phyloP scores from a whole-genome alignment of 2,113 vertebrate species.

The Anguilla japonica region DNA sequence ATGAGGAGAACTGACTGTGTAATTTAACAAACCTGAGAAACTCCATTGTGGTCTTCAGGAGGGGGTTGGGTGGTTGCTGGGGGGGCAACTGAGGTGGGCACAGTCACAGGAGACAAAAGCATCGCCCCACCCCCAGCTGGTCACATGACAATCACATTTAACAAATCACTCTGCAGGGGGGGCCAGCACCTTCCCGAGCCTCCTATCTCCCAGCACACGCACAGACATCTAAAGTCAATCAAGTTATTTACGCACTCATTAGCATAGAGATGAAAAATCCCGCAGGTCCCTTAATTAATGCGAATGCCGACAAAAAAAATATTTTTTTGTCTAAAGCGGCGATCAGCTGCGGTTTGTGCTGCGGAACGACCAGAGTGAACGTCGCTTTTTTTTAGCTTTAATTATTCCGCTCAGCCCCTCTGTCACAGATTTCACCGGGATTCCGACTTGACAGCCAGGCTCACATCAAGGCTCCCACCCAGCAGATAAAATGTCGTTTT shows the following conservation, averaged over 20 bases:
- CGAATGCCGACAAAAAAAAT: background rate
- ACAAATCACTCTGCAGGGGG: constrained; percentile 32
- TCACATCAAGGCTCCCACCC: background rate
- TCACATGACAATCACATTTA: constrained; percentile 46
- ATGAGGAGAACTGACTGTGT: background rate
- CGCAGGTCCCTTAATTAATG: constrained; percentile 23
- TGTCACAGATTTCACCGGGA: background rate
- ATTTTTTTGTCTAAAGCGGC: constrained; percentile 19
- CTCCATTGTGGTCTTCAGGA: too few relatives aligned
- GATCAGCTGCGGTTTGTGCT: background rate
- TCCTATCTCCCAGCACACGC: background rate
- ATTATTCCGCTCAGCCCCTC: constrained; percentile 14
- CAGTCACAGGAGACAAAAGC: background rate
- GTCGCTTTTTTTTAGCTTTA: background rate
- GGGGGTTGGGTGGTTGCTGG: too few relatives aligned
- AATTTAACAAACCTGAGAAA: background rate
- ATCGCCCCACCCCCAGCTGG: constrained; percentile 36
- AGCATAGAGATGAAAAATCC: constrained; percentile 29
- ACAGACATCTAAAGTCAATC: constrained; percentile 20
- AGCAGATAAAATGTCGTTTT: constrained; percentile 2
- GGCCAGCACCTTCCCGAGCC: background rate
- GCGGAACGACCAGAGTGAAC: background rate
- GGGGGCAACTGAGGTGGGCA: background rate
- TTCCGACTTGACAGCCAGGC: constrained; percentile 1
- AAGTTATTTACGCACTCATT: constrained; percentile 29